Conservation (phyloP, 2,797 vertebrate genomes). For the Mus minutoides region DNA sequence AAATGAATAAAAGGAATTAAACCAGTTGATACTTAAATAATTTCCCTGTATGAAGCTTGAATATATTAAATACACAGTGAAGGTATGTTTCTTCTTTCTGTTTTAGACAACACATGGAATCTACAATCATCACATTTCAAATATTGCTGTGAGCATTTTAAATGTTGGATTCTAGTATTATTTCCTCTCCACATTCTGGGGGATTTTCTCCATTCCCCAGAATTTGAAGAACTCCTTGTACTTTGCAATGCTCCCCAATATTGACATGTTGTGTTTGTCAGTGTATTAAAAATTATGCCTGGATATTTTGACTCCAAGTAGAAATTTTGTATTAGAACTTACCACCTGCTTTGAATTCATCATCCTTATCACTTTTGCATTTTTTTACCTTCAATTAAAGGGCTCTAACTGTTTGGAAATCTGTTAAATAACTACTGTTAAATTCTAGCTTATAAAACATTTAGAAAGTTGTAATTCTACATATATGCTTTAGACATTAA, state of each 20-base stretch:
- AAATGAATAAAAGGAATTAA: constrained; percentile 59
- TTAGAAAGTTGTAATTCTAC: background rate
- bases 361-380: background rate
- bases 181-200: background rate
- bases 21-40: background rate
- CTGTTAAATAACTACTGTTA: background rate
- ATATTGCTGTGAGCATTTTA: background rate
- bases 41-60: constrained; percentile 52
- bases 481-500: no score
- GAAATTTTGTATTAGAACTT: background rate
- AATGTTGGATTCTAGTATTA: background rate
- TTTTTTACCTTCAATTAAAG: background rate
- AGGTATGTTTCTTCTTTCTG: background rate
- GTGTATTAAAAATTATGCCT: background rate
- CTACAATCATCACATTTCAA: background rate
- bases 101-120: background rate
- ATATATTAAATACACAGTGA: background rate
- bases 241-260: background rate
- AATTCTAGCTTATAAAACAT: background rate
- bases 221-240: background rate
- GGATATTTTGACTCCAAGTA: background rate
- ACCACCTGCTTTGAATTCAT: background rate
- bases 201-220: background rate
- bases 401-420: background rate
- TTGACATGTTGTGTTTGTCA: background rate